Conservation (phyloP, 2,888 invertebrate species). For the Epinotia bilunana region DNA sequence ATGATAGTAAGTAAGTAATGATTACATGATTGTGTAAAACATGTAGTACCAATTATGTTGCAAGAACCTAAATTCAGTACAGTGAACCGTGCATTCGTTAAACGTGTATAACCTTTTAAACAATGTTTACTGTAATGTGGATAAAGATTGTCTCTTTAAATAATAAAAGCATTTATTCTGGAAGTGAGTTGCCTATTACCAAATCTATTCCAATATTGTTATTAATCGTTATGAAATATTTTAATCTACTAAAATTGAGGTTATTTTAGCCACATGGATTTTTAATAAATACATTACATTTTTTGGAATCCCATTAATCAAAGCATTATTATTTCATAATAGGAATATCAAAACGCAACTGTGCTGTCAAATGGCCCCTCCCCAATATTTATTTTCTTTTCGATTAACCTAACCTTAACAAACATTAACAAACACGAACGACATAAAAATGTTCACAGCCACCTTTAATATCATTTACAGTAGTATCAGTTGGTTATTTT, state of each 20-base stretch:
- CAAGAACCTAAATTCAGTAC: not conserved
- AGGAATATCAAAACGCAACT: slow-evolving; percentile 32
- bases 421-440: slow-evolving; percentile 57
- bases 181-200: slow-evolving; percentile 3
- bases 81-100: not conserved
- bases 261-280: slow-evolving; percentile 15
- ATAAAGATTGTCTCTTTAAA: not conserved
- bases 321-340: not conserved
- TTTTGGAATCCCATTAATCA: not conserved
- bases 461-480: slow-evolving; percentile 60
- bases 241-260: slow-evolving; percentile 1
- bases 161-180: slow-evolving; percentile 15
- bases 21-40: too few relatives aligned
- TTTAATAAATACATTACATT: not conserved
- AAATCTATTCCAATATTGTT: not conserved
- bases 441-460: slow-evolving; percentile 68
- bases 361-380: slow-evolving; percentile 60
- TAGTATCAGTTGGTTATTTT: slow-evolving; percentile 61
- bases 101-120: not conserved
- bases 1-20: too few relatives aligned
- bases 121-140: slow-evolving; percentile 33
- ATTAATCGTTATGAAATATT: not conserved
- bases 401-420: slow-evolving; percentile 63
- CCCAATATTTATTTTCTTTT: slow-evolving; percentile 72
- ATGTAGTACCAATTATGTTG: too few relatives aligned